Evolutionary conservation across 2,888 invertebrate species (phyloP).

Genomic region (Cecidostiba fungosa): DNA sequence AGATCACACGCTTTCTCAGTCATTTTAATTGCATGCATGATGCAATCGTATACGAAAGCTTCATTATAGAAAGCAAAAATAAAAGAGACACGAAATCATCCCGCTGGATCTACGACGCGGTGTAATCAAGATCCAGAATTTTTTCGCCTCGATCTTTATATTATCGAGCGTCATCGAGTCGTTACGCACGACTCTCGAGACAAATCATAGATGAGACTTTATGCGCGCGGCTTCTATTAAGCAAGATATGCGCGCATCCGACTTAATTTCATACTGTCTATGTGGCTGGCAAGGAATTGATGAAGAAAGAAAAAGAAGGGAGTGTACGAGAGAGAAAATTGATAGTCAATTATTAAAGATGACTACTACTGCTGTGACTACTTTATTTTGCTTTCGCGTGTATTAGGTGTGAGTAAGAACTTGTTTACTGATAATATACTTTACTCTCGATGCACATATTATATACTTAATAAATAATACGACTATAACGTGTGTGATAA

Average conservation of each 20-base stretch:
- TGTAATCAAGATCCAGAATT: neutral
- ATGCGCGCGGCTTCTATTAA: neutral
- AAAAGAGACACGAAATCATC: neutral
- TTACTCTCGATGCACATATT: neutral
- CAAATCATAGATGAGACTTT: conserved; percentile 33
- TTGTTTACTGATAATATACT: no score
- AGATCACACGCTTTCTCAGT: neutral
- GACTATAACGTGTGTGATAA: no score
- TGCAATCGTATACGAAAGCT: neutral
- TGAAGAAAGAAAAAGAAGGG: conserved; percentile 6
- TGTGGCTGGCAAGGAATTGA: neutral
- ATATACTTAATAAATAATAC: no score
- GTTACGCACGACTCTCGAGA: conserved; percentile 1
- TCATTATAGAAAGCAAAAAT: no score
- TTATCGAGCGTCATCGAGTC: conserved; percentile 1
- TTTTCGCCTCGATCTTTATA: conserved; percentile 12
- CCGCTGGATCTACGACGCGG: neutral
- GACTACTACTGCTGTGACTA: neutral
- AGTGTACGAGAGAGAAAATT: conserved; percentile 2
- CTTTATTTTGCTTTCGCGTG: conserved; percentile 24
- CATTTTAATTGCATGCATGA: neutral
- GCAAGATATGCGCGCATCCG: neutral
- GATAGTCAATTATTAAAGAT: conserved; percentile 5
- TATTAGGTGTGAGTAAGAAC: neutral
- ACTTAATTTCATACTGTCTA: conserved; percentile 27